Percentiles rank a stretch among this genome's conserved stretches.
Evolutionary conservation across 2,888 invertebrate species (phyloP).

Genomic region (Nebria brevicollis): DNA sequence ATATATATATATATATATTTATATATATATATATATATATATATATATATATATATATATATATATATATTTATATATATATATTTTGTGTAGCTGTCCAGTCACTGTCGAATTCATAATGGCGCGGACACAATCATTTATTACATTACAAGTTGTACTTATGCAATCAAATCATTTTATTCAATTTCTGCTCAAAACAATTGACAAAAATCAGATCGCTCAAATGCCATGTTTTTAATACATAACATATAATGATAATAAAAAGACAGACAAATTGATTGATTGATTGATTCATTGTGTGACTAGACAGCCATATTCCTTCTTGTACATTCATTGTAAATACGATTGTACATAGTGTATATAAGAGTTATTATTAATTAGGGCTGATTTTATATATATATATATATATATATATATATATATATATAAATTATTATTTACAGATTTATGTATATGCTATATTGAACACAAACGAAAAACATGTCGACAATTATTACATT

Average conservation of each 20-base stretch:
- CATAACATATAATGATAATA: not conserved
- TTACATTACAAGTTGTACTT: not conserved
- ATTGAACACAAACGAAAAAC: constrained; percentile 42
- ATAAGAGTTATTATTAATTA: constrained; percentile 62
- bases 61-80: no score
- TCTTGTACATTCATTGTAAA: constrained; percentile 59
- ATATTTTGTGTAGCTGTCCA: not conserved
- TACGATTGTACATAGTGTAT: constrained; percentile 60
- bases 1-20: no score
- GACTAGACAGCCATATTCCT: constrained; percentile 55
- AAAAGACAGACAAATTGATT: not conserved
- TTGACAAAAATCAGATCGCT: constrained; percentile 1
- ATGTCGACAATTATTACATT: constrained; percentile 50
- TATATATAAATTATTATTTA: constrained; percentile 50
- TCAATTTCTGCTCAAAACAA: not conserved
- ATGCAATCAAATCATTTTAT: not conserved
- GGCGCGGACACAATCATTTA: not conserved
- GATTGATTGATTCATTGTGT: not conserved
- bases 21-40: no score
- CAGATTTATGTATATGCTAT: constrained; percentile 49
- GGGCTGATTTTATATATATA: constrained; percentile 53
- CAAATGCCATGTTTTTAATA: not conserved
- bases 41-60: no score
- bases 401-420: not conserved
- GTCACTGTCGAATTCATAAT: constrained; percentile 12